A percentile compares a stretch with the other conserved stretches of the same genome.
Conservation (phyloP, 1,140 invertebrate species). For the Drosophila tristis region DNA sequence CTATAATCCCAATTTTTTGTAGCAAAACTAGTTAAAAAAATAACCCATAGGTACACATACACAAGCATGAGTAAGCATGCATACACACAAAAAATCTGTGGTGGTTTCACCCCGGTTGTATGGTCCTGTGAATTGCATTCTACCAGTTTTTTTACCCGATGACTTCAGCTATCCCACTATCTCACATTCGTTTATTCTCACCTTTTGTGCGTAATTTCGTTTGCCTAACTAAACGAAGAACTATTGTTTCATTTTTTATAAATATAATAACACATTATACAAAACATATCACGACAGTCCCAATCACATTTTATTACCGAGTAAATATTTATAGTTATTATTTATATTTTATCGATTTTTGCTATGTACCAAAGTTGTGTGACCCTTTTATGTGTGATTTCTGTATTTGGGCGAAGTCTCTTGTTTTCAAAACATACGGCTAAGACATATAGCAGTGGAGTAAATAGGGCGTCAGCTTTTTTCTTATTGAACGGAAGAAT, state of each 20-base stretch:
- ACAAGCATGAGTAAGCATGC: too few species aligned
- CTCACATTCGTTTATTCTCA: constrained; percentile 2
- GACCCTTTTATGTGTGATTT: constrained; percentile 7
- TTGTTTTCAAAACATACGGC: not conserved
- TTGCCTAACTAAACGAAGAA: constrained; percentile 3
- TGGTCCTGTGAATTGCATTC: constrained; percentile 1
- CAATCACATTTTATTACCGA: not conserved
- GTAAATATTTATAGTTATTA: not conserved
- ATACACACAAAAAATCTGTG: not conserved
- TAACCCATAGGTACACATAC: too few species aligned
- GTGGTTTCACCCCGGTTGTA: not conserved
- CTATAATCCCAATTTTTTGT: too few species aligned
- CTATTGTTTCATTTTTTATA: not conserved
- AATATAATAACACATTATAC: constrained; percentile 7
- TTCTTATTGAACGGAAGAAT: not conserved
- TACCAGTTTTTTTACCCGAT: not conserved
- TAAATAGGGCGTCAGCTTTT: not conserved
- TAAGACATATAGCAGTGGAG: not conserved
- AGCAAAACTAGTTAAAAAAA: too few species aligned
- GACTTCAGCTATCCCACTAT: constrained; percentile 1
- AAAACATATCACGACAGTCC: not conserved
- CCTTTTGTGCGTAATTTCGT: constrained; percentile 8
- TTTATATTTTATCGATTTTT: constrained; percentile 16
- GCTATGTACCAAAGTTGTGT: not conserved
- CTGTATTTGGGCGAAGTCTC: constrained; percentile 3